Conservation (phyloP, 1,140 invertebrate species). For the Pseudomyrmex cubaensis region DNA sequence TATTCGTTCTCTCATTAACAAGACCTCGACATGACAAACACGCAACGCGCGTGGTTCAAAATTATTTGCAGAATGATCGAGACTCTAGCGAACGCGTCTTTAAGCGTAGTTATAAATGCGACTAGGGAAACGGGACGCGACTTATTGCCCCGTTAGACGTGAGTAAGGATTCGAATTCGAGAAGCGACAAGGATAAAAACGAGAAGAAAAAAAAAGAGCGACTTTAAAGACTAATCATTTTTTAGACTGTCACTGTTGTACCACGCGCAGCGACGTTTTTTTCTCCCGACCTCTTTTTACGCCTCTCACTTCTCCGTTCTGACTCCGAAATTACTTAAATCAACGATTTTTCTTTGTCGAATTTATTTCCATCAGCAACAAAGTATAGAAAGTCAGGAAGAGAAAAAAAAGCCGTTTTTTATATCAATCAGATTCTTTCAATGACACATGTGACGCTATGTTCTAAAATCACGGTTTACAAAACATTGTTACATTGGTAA, state of each 20-base stretch:
- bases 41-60: conserved; percentile 18
- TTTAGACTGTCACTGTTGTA: conserved; percentile 24
- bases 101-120: conserved; percentile 37
- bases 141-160: conserved; percentile 43
- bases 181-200: neutral
- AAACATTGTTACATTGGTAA: too few relatives aligned
- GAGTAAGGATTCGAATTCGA: conserved; percentile 37
- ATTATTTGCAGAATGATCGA: conserved; percentile 44
- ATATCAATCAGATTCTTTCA: too few relatives aligned
- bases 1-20: conserved; percentile 31
- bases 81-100: conserved; percentile 33
- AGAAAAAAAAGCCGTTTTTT: neutral
- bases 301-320: neutral
- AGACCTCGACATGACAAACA: conserved; percentile 3
- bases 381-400: neutral
- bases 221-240: conserved; percentile 42
- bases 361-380: neutral
- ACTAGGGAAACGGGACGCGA: conserved; percentile 2
- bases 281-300: neutral
- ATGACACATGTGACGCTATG: too few relatives aligned
- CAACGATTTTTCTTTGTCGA: conserved; percentile 17
- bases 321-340: conserved; percentile 18
- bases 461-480: too few relatives aligned
- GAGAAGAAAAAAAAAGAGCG: neutral
- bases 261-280: neutral